Evolutionary conservation across 2,797 vertebrate species (phyloP).

Genomic region (Pristis pectinata): DNA sequence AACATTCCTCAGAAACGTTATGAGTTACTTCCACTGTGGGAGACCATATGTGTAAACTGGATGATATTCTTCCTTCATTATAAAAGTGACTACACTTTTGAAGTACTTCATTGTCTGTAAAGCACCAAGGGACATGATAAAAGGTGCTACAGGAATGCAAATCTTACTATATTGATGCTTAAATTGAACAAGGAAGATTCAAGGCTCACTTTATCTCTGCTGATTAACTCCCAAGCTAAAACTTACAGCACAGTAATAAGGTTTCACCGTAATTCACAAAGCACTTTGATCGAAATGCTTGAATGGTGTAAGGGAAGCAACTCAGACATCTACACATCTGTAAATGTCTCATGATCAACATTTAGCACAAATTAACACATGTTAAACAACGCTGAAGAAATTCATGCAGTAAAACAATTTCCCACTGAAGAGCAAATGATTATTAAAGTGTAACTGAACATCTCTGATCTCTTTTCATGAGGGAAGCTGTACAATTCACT

Average conservation of each 20-base stretch:
- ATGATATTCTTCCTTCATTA: no score
- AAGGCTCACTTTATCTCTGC: background rate
- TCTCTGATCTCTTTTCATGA: background rate
- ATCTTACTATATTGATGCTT: no score
- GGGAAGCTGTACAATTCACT: background rate
- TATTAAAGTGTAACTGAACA: background rate
- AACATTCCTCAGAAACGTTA: no score
- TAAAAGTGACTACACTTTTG: no score
- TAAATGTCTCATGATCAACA: conserved; percentile 1
- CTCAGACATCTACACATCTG: background rate
- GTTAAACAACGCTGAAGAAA: background rate
- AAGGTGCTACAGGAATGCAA: no score
- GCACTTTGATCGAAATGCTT: background rate
- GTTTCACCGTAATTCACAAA: background rate
- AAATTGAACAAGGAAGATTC: no score
- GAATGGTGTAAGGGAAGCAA: background rate
- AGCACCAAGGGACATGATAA: no score
- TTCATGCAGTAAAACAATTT: conserved; percentile 9
- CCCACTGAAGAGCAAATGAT: background rate
- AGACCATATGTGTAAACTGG: no score
- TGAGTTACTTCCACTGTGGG: no score
- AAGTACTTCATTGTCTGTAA: no score
- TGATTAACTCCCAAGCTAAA: background rate
- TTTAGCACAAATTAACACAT: background rate
- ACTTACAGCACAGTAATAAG: background rate